These are phyloP conservation scores for Sinotaia quadrata DNA, from an alignment of 2,888 invertebrate genomes.

Conservation along the genomic window DNA sequence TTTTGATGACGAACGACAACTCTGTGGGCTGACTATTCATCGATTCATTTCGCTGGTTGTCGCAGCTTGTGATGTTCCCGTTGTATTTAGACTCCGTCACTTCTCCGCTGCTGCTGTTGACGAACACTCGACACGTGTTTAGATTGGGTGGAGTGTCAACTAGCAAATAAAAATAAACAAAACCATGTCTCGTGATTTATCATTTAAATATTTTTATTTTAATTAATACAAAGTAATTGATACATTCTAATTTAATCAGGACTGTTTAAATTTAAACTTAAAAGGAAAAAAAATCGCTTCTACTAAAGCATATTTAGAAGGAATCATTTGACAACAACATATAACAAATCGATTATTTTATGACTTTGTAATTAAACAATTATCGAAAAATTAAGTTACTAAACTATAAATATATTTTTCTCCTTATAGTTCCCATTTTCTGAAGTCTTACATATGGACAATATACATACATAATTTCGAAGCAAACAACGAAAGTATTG, in stretches of 20 bases:
- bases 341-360: too few relatives aligned
- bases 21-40: constrained; percentile 3
- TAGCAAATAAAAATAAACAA: background rate
- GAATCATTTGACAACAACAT: too few relatives aligned
- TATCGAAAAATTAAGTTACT: too few relatives aligned
- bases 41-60: constrained; percentile 1
- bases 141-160: constrained; percentile 8
- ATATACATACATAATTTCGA: too few relatives aligned
- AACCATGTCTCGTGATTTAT: background rate
- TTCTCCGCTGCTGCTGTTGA: background rate
- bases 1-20: background rate
- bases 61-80: background rate
- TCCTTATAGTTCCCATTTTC: too few relatives aligned
- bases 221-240: too few relatives aligned
- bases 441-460: too few relatives aligned
- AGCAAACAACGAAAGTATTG: too few relatives aligned
- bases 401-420: too few relatives aligned
- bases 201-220: too few relatives aligned
- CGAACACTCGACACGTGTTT: background rate
- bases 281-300: background rate
- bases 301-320: background rate
- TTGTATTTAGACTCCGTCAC: background rate
- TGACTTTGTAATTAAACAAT: too few relatives aligned
- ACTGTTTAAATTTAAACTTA: background rate
- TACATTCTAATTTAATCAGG: too few relatives aligned